These are phyloP conservation scores for Spodoptera litura DNA, from an alignment of 1,140 invertebrate species.

Conservation along the genomic window DNA sequence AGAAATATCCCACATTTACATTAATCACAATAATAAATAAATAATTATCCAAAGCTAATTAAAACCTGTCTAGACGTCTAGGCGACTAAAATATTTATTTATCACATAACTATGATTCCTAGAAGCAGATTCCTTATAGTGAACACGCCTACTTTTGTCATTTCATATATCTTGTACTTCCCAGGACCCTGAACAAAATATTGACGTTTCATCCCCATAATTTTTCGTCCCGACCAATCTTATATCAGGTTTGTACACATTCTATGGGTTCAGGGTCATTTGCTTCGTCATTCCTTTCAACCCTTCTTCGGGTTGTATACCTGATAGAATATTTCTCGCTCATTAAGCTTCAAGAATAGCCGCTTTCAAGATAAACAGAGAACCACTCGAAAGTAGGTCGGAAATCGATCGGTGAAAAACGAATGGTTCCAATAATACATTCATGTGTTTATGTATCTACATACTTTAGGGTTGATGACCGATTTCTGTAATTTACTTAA, in stretches of 20 bases:
- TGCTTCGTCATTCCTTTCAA: not conserved
- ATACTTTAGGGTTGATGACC: not conserved
- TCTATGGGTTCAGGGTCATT: slow-evolving; percentile 25
- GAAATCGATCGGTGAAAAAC: slow-evolving; percentile 37
- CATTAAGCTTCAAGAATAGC: slow-evolving; percentile 39
- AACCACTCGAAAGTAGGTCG: slow-evolving; percentile 31
- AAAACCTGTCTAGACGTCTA: too few species aligned
- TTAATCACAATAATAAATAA: too few species aligned
- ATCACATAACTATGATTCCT: too few species aligned
- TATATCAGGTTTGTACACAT: slow-evolving; percentile 34
- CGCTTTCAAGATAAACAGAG: slow-evolving; percentile 38
- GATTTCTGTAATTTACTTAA: not conserved
- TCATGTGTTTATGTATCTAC: not conserved
- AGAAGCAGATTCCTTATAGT: too few species aligned
- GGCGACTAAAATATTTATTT: too few species aligned
- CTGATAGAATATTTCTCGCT: slow-evolving; percentile 32
- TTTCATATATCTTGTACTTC: not conserved
- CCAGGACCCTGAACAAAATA: slow-evolving; percentile 8
- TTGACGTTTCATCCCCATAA: not conserved
- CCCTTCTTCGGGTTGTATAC: slow-evolving; percentile 10
- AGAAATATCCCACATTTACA: too few species aligned
- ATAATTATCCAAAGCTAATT: too few species aligned
- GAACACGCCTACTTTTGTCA: too few species aligned
- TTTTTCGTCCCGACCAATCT: slow-evolving; percentile 29
- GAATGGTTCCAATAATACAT: not conserved